Evolutionary conservation across 2,888 invertebrate species (phyloP), one percentile per base, ranked within the genome.

Genomic region (Heliconius sara): DNA sequence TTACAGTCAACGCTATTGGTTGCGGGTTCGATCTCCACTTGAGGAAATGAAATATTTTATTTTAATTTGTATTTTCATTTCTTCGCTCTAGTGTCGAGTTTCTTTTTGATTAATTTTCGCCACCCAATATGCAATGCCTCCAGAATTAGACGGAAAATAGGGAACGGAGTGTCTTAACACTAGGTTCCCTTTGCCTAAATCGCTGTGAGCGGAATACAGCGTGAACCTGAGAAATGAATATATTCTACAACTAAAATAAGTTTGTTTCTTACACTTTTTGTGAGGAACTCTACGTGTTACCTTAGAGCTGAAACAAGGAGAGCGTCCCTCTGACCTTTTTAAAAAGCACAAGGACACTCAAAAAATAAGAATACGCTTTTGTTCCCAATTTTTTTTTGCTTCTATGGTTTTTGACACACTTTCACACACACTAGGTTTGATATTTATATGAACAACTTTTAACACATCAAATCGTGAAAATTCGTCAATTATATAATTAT

Each of bases 321-420:
- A 47, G 47, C 47, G 16, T 47, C 6, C 52, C 19, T 57, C 57
- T 57, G 30, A 57, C 52, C 52, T 57, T 30, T 57, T 72, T 30
- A 60, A 60, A 57, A 60, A 30, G 34, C 57, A 73, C 13, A 60
- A 73, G 72, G 22, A 57, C 57, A 13, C 72, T 73, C 34, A 34
- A 30, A 60, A 60, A 7, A 27, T 52, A 52, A 72, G 57, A 73
- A 57, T 60, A 73, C 57, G n/a, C 52, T 34, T 34, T 73, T 57
- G 47, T 57, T n/a, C 22, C 22, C 52, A 57, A 13, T 30, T 57
- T 22, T 72, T 30, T 16, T 22, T 34, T 57, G 13, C n/a, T 34
- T 60, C 6, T n/a, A 68, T 68, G n/a, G 25, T 67, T 43, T 43
- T n/a, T 43, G 68, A 68, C 72, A 30, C 25, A 73, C 34, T 57